Base-by-base conservation (phyloP, 2,888 invertebrate genomes). In the Andrena dorsata region DNA sequence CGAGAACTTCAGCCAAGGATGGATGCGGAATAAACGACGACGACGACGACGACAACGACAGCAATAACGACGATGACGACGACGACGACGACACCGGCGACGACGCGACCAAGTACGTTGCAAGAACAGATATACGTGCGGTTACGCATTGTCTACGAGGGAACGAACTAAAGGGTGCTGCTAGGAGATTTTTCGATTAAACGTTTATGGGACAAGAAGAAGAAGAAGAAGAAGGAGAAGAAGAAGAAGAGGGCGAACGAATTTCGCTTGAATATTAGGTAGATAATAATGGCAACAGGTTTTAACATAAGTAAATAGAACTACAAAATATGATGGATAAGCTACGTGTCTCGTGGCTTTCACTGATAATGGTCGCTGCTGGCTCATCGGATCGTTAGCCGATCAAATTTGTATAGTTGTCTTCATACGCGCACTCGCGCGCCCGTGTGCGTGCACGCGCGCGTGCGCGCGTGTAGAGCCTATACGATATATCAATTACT, bases 361-460 rank as follows among this genome's bases (percentile, higher is more conserved):
- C 93, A 93, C 89, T 92, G 93, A 94, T 88, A 93, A 94, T 93
- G 94, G 93, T 94, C 93, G 93, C 94, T 93, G 93, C 92, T 93
- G 91, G 91, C 93, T 93, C 93, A 93, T 93, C 92, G 90, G 91
- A 86, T 91, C 86, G 83, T 80, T 86, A 89, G 86, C 84, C 86
- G 88, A 89, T 86, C 80, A 71, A 82, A 77, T 66, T 66, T 68
- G 69, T 72, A 60, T 76, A 79, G 58, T 53, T 76, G 35, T 66
- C 47, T 65, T 82, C 68, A 49, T 77, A 61, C 41, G 68, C 49
- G 20, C 35, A 77, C 28, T 10, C 28, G 32, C 58, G 60, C 60
- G 61, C 66, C 26, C 41, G 47, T 8, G n/a, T 32, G 26, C 58
- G 65, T 49, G 61, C 28, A 51, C 60, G 41, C 61, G 53, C 28